Evolutionary conservation across 2,113 vertebrate species (phyloP).

Genomic region (Vanacampus margaritifer): DNA sequence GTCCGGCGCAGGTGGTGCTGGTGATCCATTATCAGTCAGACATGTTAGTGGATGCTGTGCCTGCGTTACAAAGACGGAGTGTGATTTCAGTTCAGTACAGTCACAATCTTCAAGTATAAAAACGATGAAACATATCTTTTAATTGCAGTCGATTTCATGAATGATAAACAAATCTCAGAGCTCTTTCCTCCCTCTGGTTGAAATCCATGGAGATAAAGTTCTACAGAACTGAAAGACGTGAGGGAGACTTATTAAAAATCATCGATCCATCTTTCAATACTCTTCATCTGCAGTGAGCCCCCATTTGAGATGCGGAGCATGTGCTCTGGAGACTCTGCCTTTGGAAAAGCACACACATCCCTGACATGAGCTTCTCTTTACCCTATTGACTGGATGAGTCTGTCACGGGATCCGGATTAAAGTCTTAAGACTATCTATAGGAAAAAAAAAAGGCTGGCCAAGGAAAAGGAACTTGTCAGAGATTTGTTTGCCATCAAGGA

Average conservation of each 20-base stretch:
- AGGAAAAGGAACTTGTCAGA: conserved; percentile 60
- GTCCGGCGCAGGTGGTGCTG: not conserved
- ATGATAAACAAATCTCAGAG: not conserved
- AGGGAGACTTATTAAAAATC: conserved; percentile 7
- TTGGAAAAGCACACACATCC: conserved; percentile 63
- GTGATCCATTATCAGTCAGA: not conserved
- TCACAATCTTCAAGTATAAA: not conserved
- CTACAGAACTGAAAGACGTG: not conserved
- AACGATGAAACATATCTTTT: conserved; percentile 3
- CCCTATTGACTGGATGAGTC: conserved; percentile 77
- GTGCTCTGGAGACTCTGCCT: conserved; percentile 54
- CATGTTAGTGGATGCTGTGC: not conserved
- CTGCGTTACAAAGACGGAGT: not conserved
- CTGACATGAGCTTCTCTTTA: conserved; percentile 67
- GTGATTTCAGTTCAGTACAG: not conserved
- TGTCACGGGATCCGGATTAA: conserved; percentile 75
- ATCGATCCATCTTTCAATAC: conserved; percentile 32
- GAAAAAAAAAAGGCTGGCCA: conserved; percentile 57
- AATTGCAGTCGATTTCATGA: not conserved
- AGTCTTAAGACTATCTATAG: conserved; percentile 78
- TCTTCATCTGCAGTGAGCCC: conserved; percentile 57
- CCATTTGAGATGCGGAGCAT: conserved; percentile 67
- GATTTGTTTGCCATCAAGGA: conserved; percentile 67
- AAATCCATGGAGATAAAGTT: not conserved
- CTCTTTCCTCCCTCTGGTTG: not conserved